Percentiles rank a stretch among this genome's conserved stretches.
These are phyloP conservation scores for Trachymyrmex cornetzi DNA, from an alignment of 1,140 invertebrate species.

Conservation along the genomic window DNA sequence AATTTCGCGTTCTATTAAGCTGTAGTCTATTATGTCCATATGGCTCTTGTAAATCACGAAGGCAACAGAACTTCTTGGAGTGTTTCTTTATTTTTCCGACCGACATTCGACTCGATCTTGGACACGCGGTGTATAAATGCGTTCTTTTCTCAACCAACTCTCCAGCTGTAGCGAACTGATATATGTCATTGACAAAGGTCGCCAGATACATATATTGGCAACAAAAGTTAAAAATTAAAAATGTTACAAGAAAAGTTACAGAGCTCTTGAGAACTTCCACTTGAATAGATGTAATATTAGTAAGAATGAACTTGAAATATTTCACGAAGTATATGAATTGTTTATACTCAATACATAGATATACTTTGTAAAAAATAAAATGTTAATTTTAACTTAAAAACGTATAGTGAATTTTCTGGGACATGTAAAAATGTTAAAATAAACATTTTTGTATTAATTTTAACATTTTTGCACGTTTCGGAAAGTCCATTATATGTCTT, in stretches of 20 bases:
- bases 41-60: conserved; percentile 57
- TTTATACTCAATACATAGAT: background rate
- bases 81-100: conserved; percentile 52
- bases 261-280: background rate
- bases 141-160: conserved; percentile 3
- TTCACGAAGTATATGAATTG: background rate
- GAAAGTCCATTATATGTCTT: too few species aligned
- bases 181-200: conserved; percentile 18
- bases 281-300: background rate
- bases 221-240: conserved; percentile 27
- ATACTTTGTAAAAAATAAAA: background rate
- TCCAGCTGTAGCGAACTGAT: conserved; percentile 1
- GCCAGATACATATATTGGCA: background rate
- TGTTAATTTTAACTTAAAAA: too few species aligned
- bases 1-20: conserved; percentile 49
- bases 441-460: too few species aligned
- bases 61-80: conserved; percentile 34
- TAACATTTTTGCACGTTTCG: too few species aligned
- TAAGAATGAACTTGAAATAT: background rate
- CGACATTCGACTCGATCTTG: conserved; percentile 56
- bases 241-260: background rate
- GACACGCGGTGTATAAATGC: conserved; percentile 51
- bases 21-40: conserved; percentile 29
- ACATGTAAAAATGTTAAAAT: too few species aligned
- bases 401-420: too few species aligned